Evolutionary conservation across 2,888 invertebrate species (phyloP).

Genomic region (Chloroclystis v-ata): DNA sequence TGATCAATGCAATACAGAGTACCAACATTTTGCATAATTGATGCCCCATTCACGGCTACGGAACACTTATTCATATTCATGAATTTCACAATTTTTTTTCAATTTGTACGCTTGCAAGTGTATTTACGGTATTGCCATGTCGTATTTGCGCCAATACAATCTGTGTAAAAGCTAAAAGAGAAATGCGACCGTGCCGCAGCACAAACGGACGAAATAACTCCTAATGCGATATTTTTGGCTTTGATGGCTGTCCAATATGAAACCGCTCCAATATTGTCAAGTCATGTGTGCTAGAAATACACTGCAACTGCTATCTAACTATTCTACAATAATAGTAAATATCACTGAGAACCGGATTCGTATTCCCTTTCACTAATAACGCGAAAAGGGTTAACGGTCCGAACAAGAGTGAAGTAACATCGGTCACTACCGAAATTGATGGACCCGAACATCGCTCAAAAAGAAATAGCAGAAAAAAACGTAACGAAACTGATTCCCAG

Average conservation of each 20-base stretch:
- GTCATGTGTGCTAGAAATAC: constrained; percentile 25
- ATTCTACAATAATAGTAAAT: constrained; percentile 20
- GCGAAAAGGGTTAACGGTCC: constrained; percentile 36
- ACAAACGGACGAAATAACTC: constrained; percentile 49
- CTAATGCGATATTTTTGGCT: constrained; percentile 62
- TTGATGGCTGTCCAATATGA: constrained; percentile 48
- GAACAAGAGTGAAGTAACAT: constrained; percentile 39
- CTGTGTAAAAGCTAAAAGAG: constrained; percentile 60
- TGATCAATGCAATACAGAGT: constrained; percentile 63
- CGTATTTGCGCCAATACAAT: constrained; percentile 68
- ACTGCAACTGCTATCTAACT: constrained; percentile 29
- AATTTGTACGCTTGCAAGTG: constrained; percentile 65
- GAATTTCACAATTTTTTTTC: constrained; percentile 72
- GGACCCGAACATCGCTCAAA: constrained; percentile 62
- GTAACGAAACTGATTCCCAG: constrained; percentile 76
- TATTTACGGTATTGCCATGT: constrained; percentile 64
- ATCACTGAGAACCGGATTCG: constrained; percentile 24
- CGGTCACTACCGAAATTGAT: constrained; percentile 54
- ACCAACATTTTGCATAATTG: constrained; percentile 72
- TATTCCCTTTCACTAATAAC: constrained; percentile 36
- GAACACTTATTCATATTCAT: constrained; percentile 75
- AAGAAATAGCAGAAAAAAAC: constrained; percentile 63
- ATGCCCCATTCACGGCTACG: constrained; percentile 68
- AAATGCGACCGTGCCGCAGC: constrained; percentile 37
- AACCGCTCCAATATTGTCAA: constrained; percentile 28